Evolutionary conservation across 2,888 invertebrate genomes (phyloP).

Genomic region (Campaea margaritaria): DNA sequence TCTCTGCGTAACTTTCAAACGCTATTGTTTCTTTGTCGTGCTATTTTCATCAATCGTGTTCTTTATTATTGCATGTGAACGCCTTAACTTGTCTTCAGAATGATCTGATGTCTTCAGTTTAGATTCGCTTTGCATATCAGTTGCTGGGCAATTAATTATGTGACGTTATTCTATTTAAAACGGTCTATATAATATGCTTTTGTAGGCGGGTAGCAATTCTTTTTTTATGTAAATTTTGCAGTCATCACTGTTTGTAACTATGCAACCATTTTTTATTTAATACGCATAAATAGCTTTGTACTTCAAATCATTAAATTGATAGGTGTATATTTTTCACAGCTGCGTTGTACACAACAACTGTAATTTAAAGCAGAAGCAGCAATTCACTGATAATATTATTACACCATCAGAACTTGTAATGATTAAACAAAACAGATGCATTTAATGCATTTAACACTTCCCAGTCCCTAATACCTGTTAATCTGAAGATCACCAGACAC

Average conservation of each 20-base stretch:
- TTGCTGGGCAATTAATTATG: too few relatives aligned
- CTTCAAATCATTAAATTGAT: neutral
- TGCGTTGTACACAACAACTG: neutral
- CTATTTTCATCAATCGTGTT: conserved; percentile 63
- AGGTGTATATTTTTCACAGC: neutral
- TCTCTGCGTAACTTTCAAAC: conserved; percentile 59
- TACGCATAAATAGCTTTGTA: too few relatives aligned
- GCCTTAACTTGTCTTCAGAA: conserved; percentile 40
- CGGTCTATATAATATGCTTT: too few relatives aligned
- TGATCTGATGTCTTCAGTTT: neutral
- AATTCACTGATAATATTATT: conserved; percentile 1
- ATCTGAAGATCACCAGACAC: conserved; percentile 79
- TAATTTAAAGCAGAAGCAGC: neutral
- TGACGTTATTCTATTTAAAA: neutral
- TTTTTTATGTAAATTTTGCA: too few relatives aligned
- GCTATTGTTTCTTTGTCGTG: conserved; percentile 67
- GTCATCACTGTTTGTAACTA: too few relatives aligned
- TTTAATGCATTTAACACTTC: conserved; percentile 59
- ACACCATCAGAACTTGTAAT: conserved; percentile 11
- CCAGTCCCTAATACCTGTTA: conserved; percentile 62
- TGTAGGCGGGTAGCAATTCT: too few relatives aligned
- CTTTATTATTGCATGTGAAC: conserved; percentile 68
- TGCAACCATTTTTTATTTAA: too few relatives aligned
- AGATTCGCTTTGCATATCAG: neutral
- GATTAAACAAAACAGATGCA: conserved; percentile 42